A percentile compares a stretch with the other conserved stretches of the same genome.
These are phyloP conservation scores for Melipona quadrifasciata DNA, from an alignment of 1,140 invertebrate genomes.

Conservation along the genomic window DNA sequence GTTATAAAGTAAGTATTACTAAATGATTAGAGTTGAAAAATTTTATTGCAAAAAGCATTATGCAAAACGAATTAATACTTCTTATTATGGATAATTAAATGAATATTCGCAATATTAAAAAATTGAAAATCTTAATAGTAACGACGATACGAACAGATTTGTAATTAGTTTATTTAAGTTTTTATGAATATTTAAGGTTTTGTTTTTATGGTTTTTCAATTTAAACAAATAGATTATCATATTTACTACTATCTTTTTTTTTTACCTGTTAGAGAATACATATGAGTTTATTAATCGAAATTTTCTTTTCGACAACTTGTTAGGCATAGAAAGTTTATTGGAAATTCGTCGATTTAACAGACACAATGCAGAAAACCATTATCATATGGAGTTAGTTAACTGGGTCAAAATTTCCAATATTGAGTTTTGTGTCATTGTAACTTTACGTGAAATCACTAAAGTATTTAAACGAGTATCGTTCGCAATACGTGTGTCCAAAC, in stretches of 20 bases:
- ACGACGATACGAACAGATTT: too few relatives aligned
- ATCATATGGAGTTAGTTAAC: constrained; percentile 22
- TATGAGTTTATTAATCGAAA: neutral
- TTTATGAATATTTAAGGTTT: too few relatives aligned
- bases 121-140: too few relatives aligned
- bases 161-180: too few relatives aligned
- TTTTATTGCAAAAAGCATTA: too few relatives aligned
- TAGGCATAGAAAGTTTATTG: neutral
- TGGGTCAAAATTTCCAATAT: constrained; percentile 42
- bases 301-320: neutral
- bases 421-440: constrained; percentile 23
- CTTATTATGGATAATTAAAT: too few relatives aligned
- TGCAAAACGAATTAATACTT: too few relatives aligned
- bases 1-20: too few relatives aligned
- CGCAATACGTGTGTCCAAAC: neutral
- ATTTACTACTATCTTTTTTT: neutral
- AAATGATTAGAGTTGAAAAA: too few relatives aligned
- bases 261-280: neutral
- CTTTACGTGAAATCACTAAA: neutral
- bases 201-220: too few relatives aligned
- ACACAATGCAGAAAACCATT: constrained; percentile 15
- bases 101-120: too few relatives aligned
- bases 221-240: neutral
- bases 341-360: neutral
- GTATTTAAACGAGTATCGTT: neutral